Evolutionary conservation across 2,113 vertebrate species (phyloP).

Genomic region (Coryphaenoides rupestris): DNA sequence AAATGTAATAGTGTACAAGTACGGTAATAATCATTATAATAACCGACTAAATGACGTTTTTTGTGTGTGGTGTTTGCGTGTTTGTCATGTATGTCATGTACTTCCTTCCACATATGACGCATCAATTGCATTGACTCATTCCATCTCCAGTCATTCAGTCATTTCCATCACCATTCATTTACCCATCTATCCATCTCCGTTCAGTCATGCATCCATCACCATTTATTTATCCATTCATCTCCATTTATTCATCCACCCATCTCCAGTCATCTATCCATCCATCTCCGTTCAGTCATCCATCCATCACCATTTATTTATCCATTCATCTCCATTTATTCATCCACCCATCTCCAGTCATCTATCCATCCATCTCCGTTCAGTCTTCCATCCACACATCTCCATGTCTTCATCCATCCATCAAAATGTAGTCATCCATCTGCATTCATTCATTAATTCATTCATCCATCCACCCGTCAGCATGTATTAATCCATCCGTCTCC

Average conservation of each 20-base stretch:
- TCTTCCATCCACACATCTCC: not conserved
- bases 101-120: too few relatives aligned
- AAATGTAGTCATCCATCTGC: too few relatives aligned
- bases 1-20: too few relatives aligned
- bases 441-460: conserved; percentile 2
- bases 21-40: too few relatives aligned
- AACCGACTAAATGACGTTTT: too few relatives aligned
- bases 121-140: not conserved
- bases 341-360: conserved; percentile 1
- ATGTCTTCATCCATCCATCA: not conserved
- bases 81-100: too few relatives aligned
- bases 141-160: too few relatives aligned
- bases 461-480: too few relatives aligned
- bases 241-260: not conserved
- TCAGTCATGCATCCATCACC: not conserved
- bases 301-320: not conserved
- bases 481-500: not conserved
- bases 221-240: conserved; percentile 5
- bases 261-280: not conserved
- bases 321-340: not conserved
- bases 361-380: conserved; percentile 25
- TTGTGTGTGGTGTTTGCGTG: too few relatives aligned
- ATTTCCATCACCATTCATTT: not conserved
- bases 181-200: conserved; percentile 1
- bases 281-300: not conserved